Conservation (phyloP, 1,140 invertebrate species). For the Leptopilina boulardi region DNA sequence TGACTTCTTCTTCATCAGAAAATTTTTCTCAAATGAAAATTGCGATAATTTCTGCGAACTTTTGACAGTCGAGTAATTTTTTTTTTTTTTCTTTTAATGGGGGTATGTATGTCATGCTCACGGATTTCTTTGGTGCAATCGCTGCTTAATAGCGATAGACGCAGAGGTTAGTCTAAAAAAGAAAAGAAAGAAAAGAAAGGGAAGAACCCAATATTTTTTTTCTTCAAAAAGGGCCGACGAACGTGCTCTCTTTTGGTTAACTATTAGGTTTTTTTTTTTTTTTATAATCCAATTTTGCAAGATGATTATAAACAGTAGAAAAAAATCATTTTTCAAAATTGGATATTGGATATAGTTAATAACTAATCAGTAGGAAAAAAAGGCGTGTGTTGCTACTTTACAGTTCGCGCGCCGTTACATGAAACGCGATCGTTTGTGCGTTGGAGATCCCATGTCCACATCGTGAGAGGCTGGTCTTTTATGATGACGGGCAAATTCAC, state of each 20-base stretch:
- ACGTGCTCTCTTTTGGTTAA: slow-evolving; percentile 53
- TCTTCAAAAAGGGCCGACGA: slow-evolving; percentile 44
- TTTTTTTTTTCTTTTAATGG: too few relatives aligned
- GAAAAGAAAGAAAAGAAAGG: background rate
- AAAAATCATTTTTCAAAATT: slow-evolving; percentile 54
- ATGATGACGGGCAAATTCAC: slow-evolving; percentile 85
- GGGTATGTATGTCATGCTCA: background rate
- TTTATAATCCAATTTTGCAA: slow-evolving; percentile 43
- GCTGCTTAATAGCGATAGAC: slow-evolving; percentile 42
- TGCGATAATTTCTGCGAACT: slow-evolving; percentile 30
- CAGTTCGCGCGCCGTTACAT: slow-evolving; percentile 77
- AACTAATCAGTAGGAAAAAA: slow-evolving; percentile 61
- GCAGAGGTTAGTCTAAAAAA: slow-evolving; percentile 40
- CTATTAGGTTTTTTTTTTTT: slow-evolving; percentile 24
- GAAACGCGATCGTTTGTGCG: slow-evolving; percentile 80
- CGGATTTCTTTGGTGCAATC: slow-evolving; percentile 35
- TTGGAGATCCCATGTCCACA: slow-evolving; percentile 83
- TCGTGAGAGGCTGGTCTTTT: slow-evolving; percentile 83
- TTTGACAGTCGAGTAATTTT: slow-evolving; percentile 27
- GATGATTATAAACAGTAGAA: slow-evolving; percentile 52
- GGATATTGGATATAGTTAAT: slow-evolving; percentile 57
- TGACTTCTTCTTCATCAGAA: background rate
- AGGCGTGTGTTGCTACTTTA: slow-evolving; percentile 68
- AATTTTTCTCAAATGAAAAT: background rate
- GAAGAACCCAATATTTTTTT: slow-evolving; percentile 22